Conservation (phyloP, 53 echinoderm and acorn worm species). For the Patiria pectinifera region DNA sequence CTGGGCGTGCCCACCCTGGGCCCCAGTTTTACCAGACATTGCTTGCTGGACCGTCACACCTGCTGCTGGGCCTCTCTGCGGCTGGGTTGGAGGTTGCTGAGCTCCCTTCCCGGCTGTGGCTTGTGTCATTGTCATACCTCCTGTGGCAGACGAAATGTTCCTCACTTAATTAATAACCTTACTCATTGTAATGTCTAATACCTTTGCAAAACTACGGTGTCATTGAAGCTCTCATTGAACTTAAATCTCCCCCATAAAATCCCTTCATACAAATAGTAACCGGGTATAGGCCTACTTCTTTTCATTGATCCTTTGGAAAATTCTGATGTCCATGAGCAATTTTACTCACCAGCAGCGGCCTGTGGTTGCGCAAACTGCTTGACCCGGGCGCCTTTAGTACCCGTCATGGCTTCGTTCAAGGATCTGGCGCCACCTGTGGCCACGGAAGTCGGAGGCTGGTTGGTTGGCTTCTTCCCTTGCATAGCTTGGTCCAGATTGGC, state of each 20-base stretch:
- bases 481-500: slow-evolving; percentile 13
- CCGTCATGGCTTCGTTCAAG: slow-evolving; percentile 39
- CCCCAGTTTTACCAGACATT: slow-evolving; percentile 47
- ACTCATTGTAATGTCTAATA: no score
- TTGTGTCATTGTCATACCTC: slow-evolving; percentile 46
- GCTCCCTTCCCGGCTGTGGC: slow-evolving; percentile 48
- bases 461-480: slow-evolving; percentile 23
- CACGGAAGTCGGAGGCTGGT: neutral
- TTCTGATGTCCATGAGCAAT: no score
- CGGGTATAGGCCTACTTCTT: no score
- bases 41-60: slow-evolving; percentile 56
- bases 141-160: no score
- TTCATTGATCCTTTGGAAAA: no score
- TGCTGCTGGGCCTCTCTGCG: slow-evolving; percentile 18
- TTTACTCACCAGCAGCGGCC: slow-evolving; percentile 20
- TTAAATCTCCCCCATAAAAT: no score
- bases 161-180: no score
- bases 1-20: neutral
- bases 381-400: slow-evolving; percentile 3
- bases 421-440: neutral
- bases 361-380: slow-evolving; percentile 26
- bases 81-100: neutral
- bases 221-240: no score
- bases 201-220: no score
- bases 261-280: no score